These are phyloP conservation scores for Lithophane ornitopus DNA, from an alignment of 2,888 invertebrate genomes.

Conservation along the genomic window DNA sequence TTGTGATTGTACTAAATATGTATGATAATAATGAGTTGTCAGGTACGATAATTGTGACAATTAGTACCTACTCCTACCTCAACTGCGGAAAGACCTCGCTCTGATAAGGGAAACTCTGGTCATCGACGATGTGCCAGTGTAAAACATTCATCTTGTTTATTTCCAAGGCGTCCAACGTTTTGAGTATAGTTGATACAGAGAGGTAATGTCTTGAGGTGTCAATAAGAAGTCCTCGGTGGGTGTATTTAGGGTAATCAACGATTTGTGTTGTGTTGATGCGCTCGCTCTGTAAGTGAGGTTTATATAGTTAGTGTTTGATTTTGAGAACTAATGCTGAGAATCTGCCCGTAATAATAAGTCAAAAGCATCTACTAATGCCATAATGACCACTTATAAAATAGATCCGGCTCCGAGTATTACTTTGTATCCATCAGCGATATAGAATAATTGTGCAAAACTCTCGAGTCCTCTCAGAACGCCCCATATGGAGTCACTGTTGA, in stretches of 20 bases:
- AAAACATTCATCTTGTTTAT: constrained; percentile 98
- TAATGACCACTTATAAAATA: background rate
- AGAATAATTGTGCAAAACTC: constrained; percentile 51
- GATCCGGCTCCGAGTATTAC: constrained; percentile 77
- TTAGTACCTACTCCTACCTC: constrained; percentile 91
- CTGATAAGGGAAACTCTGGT: constrained; percentile 97
- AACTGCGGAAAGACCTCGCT: constrained; percentile 95
- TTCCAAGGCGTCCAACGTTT: constrained; percentile 95
- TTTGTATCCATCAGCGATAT: constrained; percentile 74
- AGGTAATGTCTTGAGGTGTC: constrained; percentile 97
- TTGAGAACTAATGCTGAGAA: background rate
- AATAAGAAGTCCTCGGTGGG: constrained; percentile 95
- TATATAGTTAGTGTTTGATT: background rate
- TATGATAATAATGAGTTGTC: background rate
- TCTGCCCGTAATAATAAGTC: background rate
- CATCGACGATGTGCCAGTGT: constrained; percentile 99
- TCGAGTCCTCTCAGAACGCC: constrained; percentile 88
- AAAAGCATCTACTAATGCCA: background rate
- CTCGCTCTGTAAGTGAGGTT: constrained; percentile 86
- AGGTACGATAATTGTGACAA: background rate
- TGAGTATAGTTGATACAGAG: constrained; percentile 92
- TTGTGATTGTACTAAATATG: background rate
- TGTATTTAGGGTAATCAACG: constrained; percentile 94
- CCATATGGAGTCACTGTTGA: constrained; percentile 92
- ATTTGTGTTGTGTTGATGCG: constrained; percentile 93